These are phyloP conservation scores for Troides aeacus DNA, from an alignment of 2,888 invertebrate species.

Conservation along the genomic window DNA sequence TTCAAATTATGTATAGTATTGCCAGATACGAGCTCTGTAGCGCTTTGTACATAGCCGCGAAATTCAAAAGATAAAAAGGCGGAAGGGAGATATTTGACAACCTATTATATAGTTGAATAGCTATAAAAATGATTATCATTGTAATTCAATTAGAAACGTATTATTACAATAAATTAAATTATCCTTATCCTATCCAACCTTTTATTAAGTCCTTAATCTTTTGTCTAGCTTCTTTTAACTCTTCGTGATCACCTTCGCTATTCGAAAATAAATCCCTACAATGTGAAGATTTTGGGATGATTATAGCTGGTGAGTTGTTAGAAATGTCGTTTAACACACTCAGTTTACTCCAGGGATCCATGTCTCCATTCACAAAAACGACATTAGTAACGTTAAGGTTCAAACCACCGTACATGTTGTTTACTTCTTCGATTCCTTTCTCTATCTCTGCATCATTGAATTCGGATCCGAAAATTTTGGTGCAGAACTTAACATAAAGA, in stretches of 20 bases:
- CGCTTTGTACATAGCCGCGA: too few relatives aligned
- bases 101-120: too few relatives aligned
- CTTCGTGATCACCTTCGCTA: constrained; percentile 49
- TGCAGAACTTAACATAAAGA: constrained; percentile 64
- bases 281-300: constrained; percentile 57
- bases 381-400: constrained; percentile 75
- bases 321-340: constrained; percentile 71
- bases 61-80: too few relatives aligned
- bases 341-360: constrained; percentile 81
- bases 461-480: constrained; percentile 61
- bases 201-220: constrained; percentile 61
- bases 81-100: too few relatives aligned
- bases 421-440: constrained; percentile 59
- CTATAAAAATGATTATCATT: too few relatives aligned
- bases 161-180: background rate
- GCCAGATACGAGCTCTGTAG: too few relatives aligned
- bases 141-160: too few relatives aligned
- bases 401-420: constrained; percentile 71
- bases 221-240: constrained; percentile 55
- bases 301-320: constrained; percentile 58
- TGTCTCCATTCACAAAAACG: constrained; percentile 79
- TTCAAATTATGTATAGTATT: too few relatives aligned
- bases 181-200: constrained; percentile 54
- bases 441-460: constrained; percentile 58
- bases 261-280: constrained; percentile 61